Evolutionary conservation across 2,888 invertebrate genomes (phyloP).

Genomic region (Sericinus montela): DNA sequence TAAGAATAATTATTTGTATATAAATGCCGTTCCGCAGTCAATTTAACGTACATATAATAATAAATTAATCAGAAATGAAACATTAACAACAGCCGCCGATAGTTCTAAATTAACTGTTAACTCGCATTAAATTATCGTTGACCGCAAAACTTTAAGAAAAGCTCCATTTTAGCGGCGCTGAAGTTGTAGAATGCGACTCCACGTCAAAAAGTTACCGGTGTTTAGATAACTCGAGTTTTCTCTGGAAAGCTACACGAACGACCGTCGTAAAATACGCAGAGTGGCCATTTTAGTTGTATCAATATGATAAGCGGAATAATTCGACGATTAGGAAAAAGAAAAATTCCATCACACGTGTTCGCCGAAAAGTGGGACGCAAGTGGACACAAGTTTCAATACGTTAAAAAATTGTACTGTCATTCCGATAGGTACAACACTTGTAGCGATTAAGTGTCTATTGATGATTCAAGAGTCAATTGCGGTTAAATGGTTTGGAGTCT

Average conservation of each 20-base stretch:
- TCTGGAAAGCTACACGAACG: slow-evolving; percentile 42
- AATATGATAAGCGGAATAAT: slow-evolving; percentile 19
- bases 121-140: slow-evolving; percentile 20
- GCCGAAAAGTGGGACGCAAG: slow-evolving; percentile 15
- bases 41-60: not conserved
- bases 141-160: slow-evolving; percentile 16
- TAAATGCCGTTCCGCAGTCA: not conserved
- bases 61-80: slow-evolving; percentile 1
- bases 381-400: not conserved
- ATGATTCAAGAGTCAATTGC: not conserved
- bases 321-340: slow-evolving; percentile 23
- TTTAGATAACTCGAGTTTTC: slow-evolving; percentile 29
- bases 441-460: not conserved
- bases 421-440: not conserved
- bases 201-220: slow-evolving; percentile 29
- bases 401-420: slow-evolving; percentile 2
- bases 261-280: slow-evolving; percentile 34
- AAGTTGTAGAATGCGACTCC: slow-evolving; percentile 38
- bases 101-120: slow-evolving; percentile 22
- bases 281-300: slow-evolving; percentile 20
- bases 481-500: no score
- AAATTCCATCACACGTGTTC: slow-evolving; percentile 20
- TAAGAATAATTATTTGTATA: not conserved
- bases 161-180: slow-evolving; percentile 39
- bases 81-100: not conserved